These are phyloP conservation scores for Melanophora roralis DNA, from an alignment of 2,888 invertebrate genomes.

Conservation along the genomic window DNA sequence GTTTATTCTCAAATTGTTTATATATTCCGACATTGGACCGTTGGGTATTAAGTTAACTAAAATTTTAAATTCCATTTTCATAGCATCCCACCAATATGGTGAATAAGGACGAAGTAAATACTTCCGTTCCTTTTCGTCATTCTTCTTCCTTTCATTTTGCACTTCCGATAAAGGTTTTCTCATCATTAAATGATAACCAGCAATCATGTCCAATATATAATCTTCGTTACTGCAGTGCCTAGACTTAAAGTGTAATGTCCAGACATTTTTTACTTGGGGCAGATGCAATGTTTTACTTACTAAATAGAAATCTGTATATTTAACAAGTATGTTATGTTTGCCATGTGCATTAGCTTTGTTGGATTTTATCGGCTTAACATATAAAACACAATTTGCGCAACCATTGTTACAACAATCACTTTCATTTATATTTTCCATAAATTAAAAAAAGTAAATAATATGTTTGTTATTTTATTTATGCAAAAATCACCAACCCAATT, in stretches of 20 bases:
- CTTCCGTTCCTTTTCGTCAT: slow-evolving; percentile 31
- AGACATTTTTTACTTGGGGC: slow-evolving; percentile 62
- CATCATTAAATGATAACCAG: slow-evolving; percentile 72
- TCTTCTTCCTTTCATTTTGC: not conserved
- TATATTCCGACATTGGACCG: slow-evolving; percentile 80
- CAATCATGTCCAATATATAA: slow-evolving; percentile 69
- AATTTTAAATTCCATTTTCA: slow-evolving; percentile 78
- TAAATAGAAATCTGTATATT: slow-evolving; percentile 65
- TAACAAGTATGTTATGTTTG: slow-evolving; percentile 66
- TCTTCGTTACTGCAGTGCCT: slow-evolving; percentile 47
- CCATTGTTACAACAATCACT: slow-evolving; percentile 76
- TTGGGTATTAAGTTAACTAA: slow-evolving; percentile 80
- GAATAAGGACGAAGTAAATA: slow-evolving; percentile 73
- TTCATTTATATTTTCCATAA: slow-evolving; percentile 56
- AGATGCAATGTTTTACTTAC: slow-evolving; percentile 54
- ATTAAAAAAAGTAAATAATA: too few species aligned
- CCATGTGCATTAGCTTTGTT: slow-evolving; percentile 47
- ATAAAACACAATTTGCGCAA: slow-evolving; percentile 74
- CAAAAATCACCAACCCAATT: too few species aligned
- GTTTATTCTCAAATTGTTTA: slow-evolving; percentile 78
- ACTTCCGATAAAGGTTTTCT: slow-evolving; percentile 54
- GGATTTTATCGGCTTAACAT: slow-evolving; percentile 65
- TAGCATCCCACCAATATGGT: slow-evolving; percentile 71
- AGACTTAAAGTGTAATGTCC: slow-evolving; percentile 69
- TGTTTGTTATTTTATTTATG: too few species aligned